Base-by-base conservation (phyloP, 1,140 invertebrate species). In the Drosophila neocordata region DNA sequence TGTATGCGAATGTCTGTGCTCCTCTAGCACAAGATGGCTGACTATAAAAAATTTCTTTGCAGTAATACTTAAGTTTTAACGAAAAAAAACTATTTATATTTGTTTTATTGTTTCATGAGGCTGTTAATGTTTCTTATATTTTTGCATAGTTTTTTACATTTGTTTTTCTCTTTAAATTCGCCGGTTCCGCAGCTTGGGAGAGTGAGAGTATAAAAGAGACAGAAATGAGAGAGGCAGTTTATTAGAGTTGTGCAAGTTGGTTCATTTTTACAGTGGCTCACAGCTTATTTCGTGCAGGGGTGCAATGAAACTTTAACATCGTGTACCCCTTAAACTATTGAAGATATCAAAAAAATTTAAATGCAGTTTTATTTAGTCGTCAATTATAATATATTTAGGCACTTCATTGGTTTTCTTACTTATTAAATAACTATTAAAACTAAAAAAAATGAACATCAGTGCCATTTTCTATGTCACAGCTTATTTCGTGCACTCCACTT, bases 101-200 rank as follows among this genome's bases (percentile, higher is more conserved):
- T 48, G 20, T 20, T 77, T 34, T 24, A 24, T 2, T 52, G 64
- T 69, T 66, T 38, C 51, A 61, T 65, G 73, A 78, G 83, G 82
- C 22, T 70, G 82, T 85, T 83, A 56, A 12, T 12, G 27, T 35
- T 52, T 57, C 51, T 35, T 35, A 65, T 65, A 77, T 80, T 87
- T 87, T 82, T 20, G 41, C 15, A 48, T 20, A 48, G 41, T 57
- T 57, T 41, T 48, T 61, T 63, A 70, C 66, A 77, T 87, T 87
- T 88, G 83, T 87, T 87, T 87, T 88, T 76, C 73, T 69, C 73
- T 77, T 77, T 77, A 64, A 59, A 76, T 74, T 76, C 60, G 73
- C 73, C 73, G 73, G 73, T 76, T 76, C 51, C 41, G 58, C 53
- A 51, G 67, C 13, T 18, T 41, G 57, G 37, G 58, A 12, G 66